Conservation (phyloP, 2,797 vertebrate genomes). For the Catharus ustulatus region DNA sequence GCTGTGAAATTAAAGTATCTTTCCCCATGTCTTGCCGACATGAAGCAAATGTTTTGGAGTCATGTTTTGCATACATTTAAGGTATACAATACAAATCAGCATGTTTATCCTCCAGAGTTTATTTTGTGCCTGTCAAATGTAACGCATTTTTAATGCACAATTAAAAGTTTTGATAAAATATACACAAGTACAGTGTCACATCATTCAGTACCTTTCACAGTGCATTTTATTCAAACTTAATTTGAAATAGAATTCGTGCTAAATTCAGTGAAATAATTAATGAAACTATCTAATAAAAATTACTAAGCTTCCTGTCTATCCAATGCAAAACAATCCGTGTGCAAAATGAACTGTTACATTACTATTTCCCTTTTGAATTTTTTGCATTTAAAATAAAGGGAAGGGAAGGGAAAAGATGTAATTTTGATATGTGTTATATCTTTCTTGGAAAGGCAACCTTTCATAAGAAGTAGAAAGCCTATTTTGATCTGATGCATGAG, state of each 20-base stretch:
- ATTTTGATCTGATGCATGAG: background rate
- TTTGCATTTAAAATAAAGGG: background rate
- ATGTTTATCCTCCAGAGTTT: conserved; percentile 36
- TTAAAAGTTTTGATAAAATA: conserved; percentile 68
- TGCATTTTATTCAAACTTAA: conserved; percentile 21
- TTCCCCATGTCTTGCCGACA: background rate
- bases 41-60: background rate
- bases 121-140: conserved; percentile 57
- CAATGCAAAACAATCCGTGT: background rate
- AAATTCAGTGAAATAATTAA: conserved; percentile 27
- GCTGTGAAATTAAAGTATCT: background rate
- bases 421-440: background rate
- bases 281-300: conserved; percentile 33
- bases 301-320: background rate
- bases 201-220: conserved; percentile 41
- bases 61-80: background rate
- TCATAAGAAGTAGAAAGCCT: background rate
- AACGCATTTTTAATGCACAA: conserved; percentile 67
- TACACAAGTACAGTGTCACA: background rate
- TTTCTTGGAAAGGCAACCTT: background rate
- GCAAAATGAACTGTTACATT: background rate
- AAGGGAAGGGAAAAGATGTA: background rate
- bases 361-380: background rate
- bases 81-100: background rate
- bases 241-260: conserved; percentile 25